Percentiles rank a stretch among this genome's conserved stretches.
Conservation (phyloP, 2,888 invertebrate genomes). For the Oegoconia quadripuncta region DNA sequence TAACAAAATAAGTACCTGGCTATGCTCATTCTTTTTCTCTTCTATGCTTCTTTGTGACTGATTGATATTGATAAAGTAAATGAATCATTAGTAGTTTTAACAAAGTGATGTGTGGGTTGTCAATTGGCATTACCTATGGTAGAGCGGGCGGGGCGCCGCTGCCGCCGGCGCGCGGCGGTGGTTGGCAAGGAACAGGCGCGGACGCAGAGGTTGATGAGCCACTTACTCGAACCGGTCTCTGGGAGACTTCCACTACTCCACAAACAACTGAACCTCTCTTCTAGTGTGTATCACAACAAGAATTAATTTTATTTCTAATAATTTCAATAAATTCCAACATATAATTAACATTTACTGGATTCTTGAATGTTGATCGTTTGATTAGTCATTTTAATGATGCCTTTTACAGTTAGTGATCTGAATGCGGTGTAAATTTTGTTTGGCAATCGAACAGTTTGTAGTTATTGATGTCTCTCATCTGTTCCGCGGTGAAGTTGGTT, state of each 20-base stretch:
- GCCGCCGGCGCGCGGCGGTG: not conserved
- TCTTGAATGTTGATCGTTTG: slow-evolving; percentile 67
- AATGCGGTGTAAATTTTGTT: slow-evolving; percentile 63
- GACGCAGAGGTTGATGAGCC: slow-evolving; percentile 44
- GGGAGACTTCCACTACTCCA: slow-evolving; percentile 48
- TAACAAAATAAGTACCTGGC: no score
- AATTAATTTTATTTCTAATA: slow-evolving; percentile 62
- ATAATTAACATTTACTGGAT: slow-evolving; percentile 69
- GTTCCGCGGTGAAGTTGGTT: slow-evolving; percentile 41
- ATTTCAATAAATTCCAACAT: slow-evolving; percentile 64
- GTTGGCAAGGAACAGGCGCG: slow-evolving; percentile 7
- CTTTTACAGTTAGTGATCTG: slow-evolving; percentile 67
- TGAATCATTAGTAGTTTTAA: no score
- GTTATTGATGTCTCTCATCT: slow-evolving; percentile 54
- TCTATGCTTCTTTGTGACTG: no score
- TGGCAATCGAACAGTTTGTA: slow-evolving; percentile 43
- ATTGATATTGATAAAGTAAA: no score
- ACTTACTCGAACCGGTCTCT: slow-evolving; percentile 57
- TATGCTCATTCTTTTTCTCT: no score
- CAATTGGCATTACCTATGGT: no score
- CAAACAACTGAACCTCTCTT: slow-evolving; percentile 44
- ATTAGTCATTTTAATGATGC: slow-evolving; percentile 68
- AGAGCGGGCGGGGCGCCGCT: slow-evolving; percentile 1
- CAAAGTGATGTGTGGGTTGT: no score
- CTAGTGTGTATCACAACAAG: slow-evolving; percentile 49